Percentiles rank a stretch among this genome's conserved stretches.
Evolutionary conservation across 2,113 vertebrate species (phyloP).

Genomic region (Chamaea fasciata): DNA sequence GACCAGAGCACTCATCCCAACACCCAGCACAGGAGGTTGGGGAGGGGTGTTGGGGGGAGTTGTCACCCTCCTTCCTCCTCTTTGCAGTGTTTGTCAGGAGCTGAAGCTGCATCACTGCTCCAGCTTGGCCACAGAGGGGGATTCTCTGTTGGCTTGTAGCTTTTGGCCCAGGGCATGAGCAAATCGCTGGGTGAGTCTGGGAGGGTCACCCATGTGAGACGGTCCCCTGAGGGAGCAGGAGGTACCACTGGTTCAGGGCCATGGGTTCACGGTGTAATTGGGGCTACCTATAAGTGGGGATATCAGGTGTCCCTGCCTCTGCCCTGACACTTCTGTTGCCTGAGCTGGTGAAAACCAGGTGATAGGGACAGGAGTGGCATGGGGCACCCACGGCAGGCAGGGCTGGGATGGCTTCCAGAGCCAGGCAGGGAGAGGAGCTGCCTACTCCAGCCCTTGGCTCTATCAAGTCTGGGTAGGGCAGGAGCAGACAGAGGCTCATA

Average conservation of each 20-base stretch:
- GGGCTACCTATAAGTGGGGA: background rate
- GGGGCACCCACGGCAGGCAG: background rate
- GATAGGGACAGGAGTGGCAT: background rate
- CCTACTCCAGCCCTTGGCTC: background rate
- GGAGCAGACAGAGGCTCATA: background rate
- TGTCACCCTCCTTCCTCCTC: background rate
- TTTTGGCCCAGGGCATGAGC: background rate
- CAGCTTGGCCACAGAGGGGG: background rate
- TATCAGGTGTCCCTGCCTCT: background rate
- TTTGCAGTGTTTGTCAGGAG: background rate
- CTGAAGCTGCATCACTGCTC: background rate
- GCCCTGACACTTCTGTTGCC: background rate
- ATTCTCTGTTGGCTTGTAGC: background rate
- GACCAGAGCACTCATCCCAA: fast-evolving
- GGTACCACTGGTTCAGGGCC: background rate
- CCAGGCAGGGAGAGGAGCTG: background rate
- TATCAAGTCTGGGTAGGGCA: background rate
- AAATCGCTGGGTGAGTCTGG: background rate
- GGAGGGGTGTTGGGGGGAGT: background rate
- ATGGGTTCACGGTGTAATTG: fast-evolving
- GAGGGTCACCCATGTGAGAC: background rate
- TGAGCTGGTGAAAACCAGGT: background rate
- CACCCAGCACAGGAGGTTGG: background rate
- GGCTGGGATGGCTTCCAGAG: background rate
- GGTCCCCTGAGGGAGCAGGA: background rate